Conservation (phyloP, 2,113 vertebrate species). For the Dascyllus trimaculatus region DNA sequence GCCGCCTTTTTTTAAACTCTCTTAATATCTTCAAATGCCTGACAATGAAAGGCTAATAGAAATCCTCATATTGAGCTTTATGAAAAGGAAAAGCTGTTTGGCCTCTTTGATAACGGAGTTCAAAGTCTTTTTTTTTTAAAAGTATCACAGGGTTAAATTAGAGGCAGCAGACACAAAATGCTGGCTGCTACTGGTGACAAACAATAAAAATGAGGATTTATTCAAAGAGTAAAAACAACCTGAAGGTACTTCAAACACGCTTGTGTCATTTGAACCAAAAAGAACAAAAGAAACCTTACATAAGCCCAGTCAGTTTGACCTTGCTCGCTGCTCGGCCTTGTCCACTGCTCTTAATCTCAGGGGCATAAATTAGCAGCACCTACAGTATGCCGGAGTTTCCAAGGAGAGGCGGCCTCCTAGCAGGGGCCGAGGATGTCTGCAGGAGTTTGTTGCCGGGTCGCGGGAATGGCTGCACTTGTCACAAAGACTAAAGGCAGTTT, state of each 20-base stretch:
- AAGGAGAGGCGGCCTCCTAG: slow-evolving; percentile 53
- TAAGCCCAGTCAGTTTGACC: slow-evolving; percentile 62
- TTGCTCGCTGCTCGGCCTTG: slow-evolving; percentile 59
- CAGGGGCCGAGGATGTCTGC: slow-evolving; percentile 53
- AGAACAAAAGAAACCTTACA: slow-evolving; percentile 67
- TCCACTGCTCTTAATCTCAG: slow-evolving; percentile 69
- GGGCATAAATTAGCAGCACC: slow-evolving; percentile 79
- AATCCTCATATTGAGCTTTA: slow-evolving; percentile 52
- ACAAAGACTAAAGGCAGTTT: slow-evolving; percentile 75
- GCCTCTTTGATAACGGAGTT: slow-evolving; percentile 48
- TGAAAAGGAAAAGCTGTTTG: slow-evolving; percentile 35
- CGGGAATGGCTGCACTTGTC: slow-evolving; percentile 74
- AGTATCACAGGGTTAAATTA: slow-evolving; percentile 47
- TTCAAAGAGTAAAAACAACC: slow-evolving; percentile 26
- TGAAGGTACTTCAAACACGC: slow-evolving; percentile 32
- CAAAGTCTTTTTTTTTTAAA: slow-evolving; percentile 26
- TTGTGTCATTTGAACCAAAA: slow-evolving; percentile 43
- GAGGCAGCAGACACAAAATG: background rate
- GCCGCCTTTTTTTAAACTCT: slow-evolving; percentile 6
- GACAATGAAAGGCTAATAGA: slow-evolving; percentile 58
- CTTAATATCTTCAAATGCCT: slow-evolving; percentile 44
- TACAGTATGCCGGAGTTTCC: slow-evolving; percentile 63
- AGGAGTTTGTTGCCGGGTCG: slow-evolving; percentile 68
- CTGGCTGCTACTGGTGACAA: slow-evolving; percentile 18
- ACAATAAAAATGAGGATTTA: slow-evolving; percentile 33